A percentile compares a stretch with the other conserved stretches of the same genome.
Conservation (phyloP, 64 coral and sea anemone species). For the Actinia tenebrosa region DNA sequence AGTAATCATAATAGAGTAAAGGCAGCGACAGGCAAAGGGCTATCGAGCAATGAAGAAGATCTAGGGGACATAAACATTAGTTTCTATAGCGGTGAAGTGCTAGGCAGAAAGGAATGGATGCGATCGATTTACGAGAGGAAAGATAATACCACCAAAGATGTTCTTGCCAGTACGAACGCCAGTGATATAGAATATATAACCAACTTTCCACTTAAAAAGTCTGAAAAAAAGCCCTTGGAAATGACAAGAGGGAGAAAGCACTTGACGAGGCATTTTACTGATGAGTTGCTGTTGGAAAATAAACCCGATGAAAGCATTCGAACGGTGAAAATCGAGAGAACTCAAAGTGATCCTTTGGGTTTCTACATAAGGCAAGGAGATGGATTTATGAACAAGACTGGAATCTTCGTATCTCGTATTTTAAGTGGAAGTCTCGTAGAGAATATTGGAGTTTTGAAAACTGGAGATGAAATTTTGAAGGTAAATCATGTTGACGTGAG, state of each 20-base stretch:
- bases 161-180: not conserved
- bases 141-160: not conserved
- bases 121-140: not conserved
- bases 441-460: constrained; percentile 43
- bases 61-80: not conserved
- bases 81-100: not conserved
- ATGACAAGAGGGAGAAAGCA: constrained; percentile 18
- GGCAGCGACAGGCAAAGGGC: not conserved
- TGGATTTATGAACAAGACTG: constrained; percentile 37
- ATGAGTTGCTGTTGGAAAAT: not conserved
- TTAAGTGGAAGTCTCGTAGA: constrained; percentile 69
- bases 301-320: constrained; percentile 16
- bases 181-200: not conserved
- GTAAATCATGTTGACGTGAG: constrained; percentile 62
- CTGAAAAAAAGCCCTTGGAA: not conserved
- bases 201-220: not conserved
- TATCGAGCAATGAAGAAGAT: not conserved
- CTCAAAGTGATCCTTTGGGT: constrained; percentile 48
- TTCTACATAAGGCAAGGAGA: constrained; percentile 92
- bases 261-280: constrained; percentile 5
- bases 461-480: constrained; percentile 82
- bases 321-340: constrained; percentile 65
- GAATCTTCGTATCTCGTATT: constrained; percentile 80
- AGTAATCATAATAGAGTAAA: not conserved
- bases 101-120: not conserved